Evolutionary conservation across 2,888 invertebrate species (phyloP).

Genomic region (Autographa pulchrina): DNA sequence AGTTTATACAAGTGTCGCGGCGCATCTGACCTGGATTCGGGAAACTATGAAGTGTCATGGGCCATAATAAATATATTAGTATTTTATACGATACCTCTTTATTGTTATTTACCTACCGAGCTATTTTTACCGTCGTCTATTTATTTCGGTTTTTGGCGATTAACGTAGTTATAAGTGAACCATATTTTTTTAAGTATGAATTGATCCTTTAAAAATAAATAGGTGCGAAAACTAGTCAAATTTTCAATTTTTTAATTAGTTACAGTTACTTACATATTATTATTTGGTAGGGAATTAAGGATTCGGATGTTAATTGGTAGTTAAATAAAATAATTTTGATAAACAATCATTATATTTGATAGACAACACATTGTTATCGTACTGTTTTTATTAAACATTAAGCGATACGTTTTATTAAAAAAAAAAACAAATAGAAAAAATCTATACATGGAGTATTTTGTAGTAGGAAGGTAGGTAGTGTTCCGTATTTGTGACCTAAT

Average conservation of each 20-base stretch:
- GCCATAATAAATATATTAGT: neutral
- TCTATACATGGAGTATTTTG: constrained; percentile 14
- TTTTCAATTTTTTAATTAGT: too few species aligned
- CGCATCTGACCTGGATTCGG: constrained; percentile 80
- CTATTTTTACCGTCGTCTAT: too few species aligned
- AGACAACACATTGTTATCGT: constrained; percentile 49
- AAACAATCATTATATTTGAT: constrained; percentile 56
- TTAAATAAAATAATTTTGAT: constrained; percentile 22
- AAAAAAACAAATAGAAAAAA: constrained; percentile 23
- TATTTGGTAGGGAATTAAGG: neutral
- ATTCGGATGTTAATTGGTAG: neutral
- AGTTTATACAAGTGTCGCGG: constrained; percentile 79
- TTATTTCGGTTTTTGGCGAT: too few species aligned
- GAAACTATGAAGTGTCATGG: constrained; percentile 42
- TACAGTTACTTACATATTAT: too few species aligned
- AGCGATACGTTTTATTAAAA: constrained; percentile 35
- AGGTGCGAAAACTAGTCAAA: too few species aligned
- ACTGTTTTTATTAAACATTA: constrained; percentile 26
- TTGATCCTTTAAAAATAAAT: too few species aligned
- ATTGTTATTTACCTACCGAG: too few species aligned
- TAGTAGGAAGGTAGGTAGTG: constrained; percentile 18
- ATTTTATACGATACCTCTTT: too few species aligned
- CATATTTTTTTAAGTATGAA: too few species aligned
- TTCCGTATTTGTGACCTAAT: constrained; percentile 38
- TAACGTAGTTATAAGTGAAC: too few species aligned